A percentile compares a stretch with the other conserved stretches of the same genome.
Conservation (phyloP, 2,888 invertebrate species). For the Bombyx huttoni region DNA sequence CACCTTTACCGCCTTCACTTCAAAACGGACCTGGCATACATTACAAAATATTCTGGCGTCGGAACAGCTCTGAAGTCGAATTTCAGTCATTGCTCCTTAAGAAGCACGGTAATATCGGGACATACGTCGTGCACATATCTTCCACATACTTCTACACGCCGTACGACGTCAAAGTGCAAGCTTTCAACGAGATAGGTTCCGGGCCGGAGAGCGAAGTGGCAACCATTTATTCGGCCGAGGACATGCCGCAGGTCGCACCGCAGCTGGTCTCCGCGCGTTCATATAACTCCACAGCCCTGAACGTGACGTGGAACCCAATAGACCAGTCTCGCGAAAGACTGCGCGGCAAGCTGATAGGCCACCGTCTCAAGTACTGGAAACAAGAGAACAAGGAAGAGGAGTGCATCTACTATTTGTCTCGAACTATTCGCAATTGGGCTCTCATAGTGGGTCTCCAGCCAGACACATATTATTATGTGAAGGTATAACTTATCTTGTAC, state of each 20-base stretch:
- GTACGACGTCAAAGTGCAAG: conserved; percentile 89
- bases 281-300: conserved; percentile 93
- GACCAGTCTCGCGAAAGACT: conserved; percentile 86
- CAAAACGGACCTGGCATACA: conserved; percentile 92
- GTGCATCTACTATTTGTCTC: conserved; percentile 86
- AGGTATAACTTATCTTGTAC: conserved; percentile 54
- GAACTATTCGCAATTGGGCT: conserved; percentile 87
- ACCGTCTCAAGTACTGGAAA: conserved; percentile 95
- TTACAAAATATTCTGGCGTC: conserved; percentile 92
- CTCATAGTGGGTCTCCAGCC: conserved; percentile 94
- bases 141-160: conserved; percentile 83
- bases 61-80: conserved; percentile 79
- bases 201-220: conserved; percentile 86
- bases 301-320: conserved; percentile 92
- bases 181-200: conserved; percentile 83
- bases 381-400: conserved; percentile 81
- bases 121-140: conserved; percentile 83
- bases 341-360: conserved; percentile 92
- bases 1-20: conserved; percentile 80
- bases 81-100: conserved; percentile 81
- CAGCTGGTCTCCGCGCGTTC: conserved; percentile 83
- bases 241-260: conserved; percentile 93
- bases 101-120: conserved; percentile 82
- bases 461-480: conserved; percentile 93
- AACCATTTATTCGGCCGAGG: conserved; percentile 88